Evolutionary conservation across 2,888 invertebrate genomes (phyloP).

Genomic region (Eurois occulta): DNA sequence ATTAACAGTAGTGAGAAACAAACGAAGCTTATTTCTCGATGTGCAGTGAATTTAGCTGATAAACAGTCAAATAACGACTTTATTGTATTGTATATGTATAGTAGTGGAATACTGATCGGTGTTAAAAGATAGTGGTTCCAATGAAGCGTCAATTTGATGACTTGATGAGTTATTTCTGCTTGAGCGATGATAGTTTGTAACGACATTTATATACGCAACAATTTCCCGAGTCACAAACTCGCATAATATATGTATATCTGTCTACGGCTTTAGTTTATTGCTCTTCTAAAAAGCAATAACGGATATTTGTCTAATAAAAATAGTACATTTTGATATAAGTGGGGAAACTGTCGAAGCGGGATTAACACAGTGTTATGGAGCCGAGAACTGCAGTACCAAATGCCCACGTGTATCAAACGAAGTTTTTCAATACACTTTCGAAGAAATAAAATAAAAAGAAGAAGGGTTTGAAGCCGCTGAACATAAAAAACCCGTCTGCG

Average conservation of each 20-base stretch:
- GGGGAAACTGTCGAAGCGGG: no score
- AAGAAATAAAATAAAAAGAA: no score
- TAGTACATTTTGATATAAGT: no score
- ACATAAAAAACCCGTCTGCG: no score
- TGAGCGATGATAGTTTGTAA: background rate
- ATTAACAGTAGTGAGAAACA: slow-evolving; percentile 58
- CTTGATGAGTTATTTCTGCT: slow-evolving; percentile 21
- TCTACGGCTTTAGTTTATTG: background rate
- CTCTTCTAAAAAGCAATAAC: slow-evolving; percentile 3
- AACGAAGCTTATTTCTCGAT: slow-evolving; percentile 47
- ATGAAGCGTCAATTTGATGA: slow-evolving; percentile 32
- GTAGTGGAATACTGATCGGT: slow-evolving; percentile 17
- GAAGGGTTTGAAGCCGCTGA: no score
- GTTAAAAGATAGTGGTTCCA: slow-evolving; percentile 22
- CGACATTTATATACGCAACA: background rate
- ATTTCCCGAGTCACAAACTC: background rate
- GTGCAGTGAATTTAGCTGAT: slow-evolving; percentile 50
- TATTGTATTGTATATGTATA: no score
- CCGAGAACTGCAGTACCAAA: no score
- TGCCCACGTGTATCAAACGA: no score
- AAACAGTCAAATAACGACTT: slow-evolving; percentile 56
- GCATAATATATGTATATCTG: background rate
- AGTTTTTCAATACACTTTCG: no score
- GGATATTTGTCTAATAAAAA: background rate
- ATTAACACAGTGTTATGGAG: no score